Evolutionary conservation across 2,888 invertebrate species (phyloP), one percentile per base, ranked within the genome.

Genomic region (Mythimna pallens): DNA sequence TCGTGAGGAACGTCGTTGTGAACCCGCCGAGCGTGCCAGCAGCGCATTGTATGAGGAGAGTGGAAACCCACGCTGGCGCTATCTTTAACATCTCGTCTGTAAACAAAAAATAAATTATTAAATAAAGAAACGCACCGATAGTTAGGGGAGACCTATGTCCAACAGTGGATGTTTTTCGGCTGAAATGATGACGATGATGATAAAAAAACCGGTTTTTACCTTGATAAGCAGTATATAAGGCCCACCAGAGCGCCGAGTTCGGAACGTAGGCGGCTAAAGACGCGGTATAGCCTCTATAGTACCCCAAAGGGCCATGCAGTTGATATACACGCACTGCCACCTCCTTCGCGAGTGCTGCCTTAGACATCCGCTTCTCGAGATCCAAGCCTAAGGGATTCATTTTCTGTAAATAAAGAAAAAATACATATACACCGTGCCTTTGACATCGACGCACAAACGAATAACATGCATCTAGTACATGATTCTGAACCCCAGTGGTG

Each of bases 231-330:
- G 99, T 99, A 93, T 99, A 99, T 87, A 99, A 98, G 30, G 98
- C 98, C 99, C 99, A 99, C 99, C 99, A 99, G 62, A 99, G 97
- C n/a, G 99, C 99, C 25, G 99, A 99, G 93, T 99, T 99, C 20
- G 99, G 99, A 62, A 99, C 99, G 92, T 99, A 99, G 0, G 99
- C 98, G 85, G 98, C 98, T 17, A 99, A 94, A 43, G 99, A 99
- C 0, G 99, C 99, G 40, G 98, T 96, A 91, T 99, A 99, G 0
- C 99, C 99, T 74, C 99, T 96, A 93, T 99, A 99, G 94, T 99
- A 99, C 0, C 99, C 99, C 73, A 96, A 92, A 4, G 98, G 91
- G 0, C 99, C 99, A 93, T 99, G 98, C 75, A 97, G 96, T 67
- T 97, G 95, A 92, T 99, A 98, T 84, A 99, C 98, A 71, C 98